Percentiles rank a stretch among this genome's conserved stretches.
phyloP scores from a whole-genome alignment of 2,888 invertebrate species.

The Chorisops tibialis region DNA sequence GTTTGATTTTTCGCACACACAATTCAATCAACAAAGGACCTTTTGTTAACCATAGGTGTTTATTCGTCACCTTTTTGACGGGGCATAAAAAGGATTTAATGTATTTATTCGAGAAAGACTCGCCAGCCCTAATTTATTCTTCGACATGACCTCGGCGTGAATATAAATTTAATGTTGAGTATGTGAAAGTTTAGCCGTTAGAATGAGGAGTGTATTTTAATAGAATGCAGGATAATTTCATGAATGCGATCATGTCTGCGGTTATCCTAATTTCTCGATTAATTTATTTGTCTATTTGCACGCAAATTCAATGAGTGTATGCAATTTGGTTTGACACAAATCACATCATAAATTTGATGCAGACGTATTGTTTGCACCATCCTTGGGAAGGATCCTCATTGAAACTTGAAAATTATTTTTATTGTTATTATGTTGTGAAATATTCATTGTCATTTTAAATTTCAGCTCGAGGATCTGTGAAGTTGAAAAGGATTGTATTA shows the following conservation, averaged over 20 bases:
- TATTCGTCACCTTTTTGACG: conserved; percentile 13
- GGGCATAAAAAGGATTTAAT: conserved; percentile 17
- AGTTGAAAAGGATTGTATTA: neutral
- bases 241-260: no score
- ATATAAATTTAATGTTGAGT: neutral
- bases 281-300: conserved; percentile 9
- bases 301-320: conserved; percentile 15
- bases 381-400: neutral
- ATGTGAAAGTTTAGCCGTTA: conserved; percentile 11
- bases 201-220: no score
- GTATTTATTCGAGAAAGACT: neutral
- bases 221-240: no score
- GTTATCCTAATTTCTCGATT: conserved; percentile 5
- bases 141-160: conserved; percentile 5
- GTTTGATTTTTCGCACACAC: conserved; percentile 23
- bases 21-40: conserved; percentile 11
- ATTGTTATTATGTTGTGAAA: neutral
- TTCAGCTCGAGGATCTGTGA: no score
- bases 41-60: conserved; percentile 6
- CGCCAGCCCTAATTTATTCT: conserved; percentile 13
- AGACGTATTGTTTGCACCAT: neutral
- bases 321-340: conserved; percentile 11
- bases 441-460: no score
- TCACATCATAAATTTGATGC: conserved; percentile 17
- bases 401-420: neutral